Evolutionary conservation across 2,888 invertebrate species (phyloP), one percentile per base, ranked within the genome.

Genomic region (Apamea anceps): DNA sequence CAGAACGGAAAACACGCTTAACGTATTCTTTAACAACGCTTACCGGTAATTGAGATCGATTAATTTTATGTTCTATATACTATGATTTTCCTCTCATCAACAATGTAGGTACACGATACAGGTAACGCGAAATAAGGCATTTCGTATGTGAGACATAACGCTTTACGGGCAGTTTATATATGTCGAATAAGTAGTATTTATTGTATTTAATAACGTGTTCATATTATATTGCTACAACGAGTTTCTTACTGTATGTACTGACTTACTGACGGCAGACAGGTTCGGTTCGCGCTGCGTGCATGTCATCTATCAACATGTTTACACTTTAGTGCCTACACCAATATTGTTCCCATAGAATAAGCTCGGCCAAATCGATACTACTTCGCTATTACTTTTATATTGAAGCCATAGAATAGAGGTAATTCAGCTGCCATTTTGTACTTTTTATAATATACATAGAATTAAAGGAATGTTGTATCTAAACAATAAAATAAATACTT

Each of bases 111-210:
- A 96, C 95, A 92, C 92, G 91, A 93, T 91, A 94, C 95, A 95
- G 96, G 96, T 96, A 96, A 96, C 96, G 94, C 93, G 94, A 95
- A 95, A 94, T 96, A 97, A 97, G 96, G 96, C 97, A 96, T 95
- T 94, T 94, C 93, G 93, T 95, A 93, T 92, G 90, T 91, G 88
- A 85, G 84, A 90, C 89, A 90, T 90, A 62, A 91, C 89, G 90
- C 84, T 91, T 91, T 87, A 87, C 86, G 89, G 94, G 93, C 93
- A 94, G 94, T 94, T 75, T 89, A 85, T 68, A 65, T 66, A 66
- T 74, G 78, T 79, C 73, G 73, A 76, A 75, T 76, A 80, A 63
- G 72, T 82, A 81, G 86, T 86, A 84, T 83, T 51, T 71, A 71
- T 54, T n/a, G 74, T 74, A 75, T 79, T 37, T 57, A 82, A 79